Percentiles rank a stretch among this genome's conserved stretches.
phyloP scores from a whole-genome alignment of 2,797 vertebrate genomes.

The Pelobates cultripes region DNA sequence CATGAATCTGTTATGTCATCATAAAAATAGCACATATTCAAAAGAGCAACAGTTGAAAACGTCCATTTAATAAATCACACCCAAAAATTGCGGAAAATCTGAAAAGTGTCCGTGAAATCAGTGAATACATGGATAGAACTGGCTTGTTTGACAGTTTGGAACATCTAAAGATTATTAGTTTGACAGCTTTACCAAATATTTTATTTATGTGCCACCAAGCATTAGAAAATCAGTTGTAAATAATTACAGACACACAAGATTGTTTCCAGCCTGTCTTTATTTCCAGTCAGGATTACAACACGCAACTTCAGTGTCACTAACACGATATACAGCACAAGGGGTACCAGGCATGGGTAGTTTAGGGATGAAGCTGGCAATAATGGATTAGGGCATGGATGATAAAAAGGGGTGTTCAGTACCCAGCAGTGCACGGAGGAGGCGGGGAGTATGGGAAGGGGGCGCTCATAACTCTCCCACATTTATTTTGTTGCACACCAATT shows the following conservation, averaged over 20 bases:
- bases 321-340: slow-evolving; percentile 63
- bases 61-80: no score
- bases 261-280: slow-evolving; percentile 55
- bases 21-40: no score
- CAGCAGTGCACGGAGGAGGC: slow-evolving; percentile 22
- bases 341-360: slow-evolving; percentile 50
- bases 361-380: slow-evolving; percentile 8
- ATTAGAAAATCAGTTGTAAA: not conserved
- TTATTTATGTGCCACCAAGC: not conserved
- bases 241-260: not conserved
- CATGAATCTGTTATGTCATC: no score
- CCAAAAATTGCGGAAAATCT: no score
- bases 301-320: slow-evolving; percentile 67
- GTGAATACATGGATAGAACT: no score
- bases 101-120: no score
- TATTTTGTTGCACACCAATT: not conserved
- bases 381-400: slow-evolving; percentile 4
- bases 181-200: no score
- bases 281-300: slow-evolving; percentile 66
- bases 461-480: not conserved
- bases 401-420: slow-evolving; percentile 23
- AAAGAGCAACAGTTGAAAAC: no score
- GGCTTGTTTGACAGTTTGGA: no score
- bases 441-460: not conserved
- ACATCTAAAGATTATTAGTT: no score